These are phyloP conservation scores for Anoplopoma fimbria DNA, from an alignment of 2,113 vertebrate genomes.

Conservation along the genomic window DNA sequence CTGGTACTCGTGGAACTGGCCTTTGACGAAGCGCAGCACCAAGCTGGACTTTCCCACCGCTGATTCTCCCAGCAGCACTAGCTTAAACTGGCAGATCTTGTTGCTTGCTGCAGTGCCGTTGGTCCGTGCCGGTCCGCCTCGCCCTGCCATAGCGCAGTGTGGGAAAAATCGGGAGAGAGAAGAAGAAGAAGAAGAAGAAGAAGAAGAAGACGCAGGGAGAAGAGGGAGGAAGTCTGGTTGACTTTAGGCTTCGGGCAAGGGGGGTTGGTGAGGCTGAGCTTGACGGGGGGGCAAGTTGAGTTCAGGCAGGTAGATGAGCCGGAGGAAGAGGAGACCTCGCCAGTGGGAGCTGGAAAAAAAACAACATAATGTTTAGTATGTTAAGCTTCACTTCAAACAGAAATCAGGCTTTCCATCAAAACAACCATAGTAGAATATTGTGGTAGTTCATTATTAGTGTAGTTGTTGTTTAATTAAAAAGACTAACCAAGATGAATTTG, in stretches of 20 bases:
- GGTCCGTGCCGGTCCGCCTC: conserved; percentile 93
- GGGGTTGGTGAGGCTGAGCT: conserved; percentile 30
- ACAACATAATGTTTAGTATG: not conserved
- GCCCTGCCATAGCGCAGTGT: conserved; percentile 89
- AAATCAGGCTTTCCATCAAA: conserved; percentile 2
- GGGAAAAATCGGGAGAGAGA: conserved; percentile 31
- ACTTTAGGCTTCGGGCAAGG: not conserved
- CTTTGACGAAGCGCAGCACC: conserved; percentile 98
- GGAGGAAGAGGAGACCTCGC: conserved; percentile 69
- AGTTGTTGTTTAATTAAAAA: not conserved
- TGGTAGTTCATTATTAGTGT: not conserved
- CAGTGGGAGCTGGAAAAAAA: conserved; percentile 66
- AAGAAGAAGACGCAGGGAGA: conserved; percentile 8
- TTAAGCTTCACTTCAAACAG: not conserved
- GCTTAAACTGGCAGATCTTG: conserved; percentile 99
- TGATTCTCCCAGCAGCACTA: conserved; percentile 95
- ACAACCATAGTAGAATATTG: conserved; percentile 10
- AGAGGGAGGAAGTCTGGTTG: conserved; percentile 24
- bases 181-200: not conserved
- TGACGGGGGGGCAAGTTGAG: conserved; percentile 10
- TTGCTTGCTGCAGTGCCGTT: conserved; percentile 93
- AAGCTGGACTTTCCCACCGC: conserved; percentile 98
- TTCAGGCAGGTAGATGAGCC: conserved; percentile 51
- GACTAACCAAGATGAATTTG: not conserved
- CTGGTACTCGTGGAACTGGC: conserved; percentile 98